Evolutionary conservation across 2,888 invertebrate species (phyloP).

Genomic region (Sminthurinus aureus): DNA sequence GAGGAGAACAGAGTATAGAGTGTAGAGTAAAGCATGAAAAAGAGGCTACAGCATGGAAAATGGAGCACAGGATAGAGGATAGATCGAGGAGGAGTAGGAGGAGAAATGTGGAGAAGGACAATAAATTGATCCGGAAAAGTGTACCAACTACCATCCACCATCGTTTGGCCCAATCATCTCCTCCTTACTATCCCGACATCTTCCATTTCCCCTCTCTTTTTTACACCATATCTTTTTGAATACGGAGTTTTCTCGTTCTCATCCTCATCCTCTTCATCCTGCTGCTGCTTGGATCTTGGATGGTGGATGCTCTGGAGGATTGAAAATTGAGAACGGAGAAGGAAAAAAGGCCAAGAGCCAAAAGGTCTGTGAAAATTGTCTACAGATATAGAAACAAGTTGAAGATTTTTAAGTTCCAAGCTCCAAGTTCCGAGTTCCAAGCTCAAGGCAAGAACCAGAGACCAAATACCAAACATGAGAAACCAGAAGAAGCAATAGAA

Average conservation of each 20-base stretch:
- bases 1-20: too few relatives aligned
- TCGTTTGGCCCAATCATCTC: constrained; percentile 33
- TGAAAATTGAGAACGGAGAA: neutral
- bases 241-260: neutral
- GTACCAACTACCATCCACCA: constrained; percentile 12
- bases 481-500: neutral
- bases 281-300: too few relatives aligned
- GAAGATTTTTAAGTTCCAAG: neutral
- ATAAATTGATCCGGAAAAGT: constrained; percentile 41
- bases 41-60: too few relatives aligned
- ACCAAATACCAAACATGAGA: neutral
- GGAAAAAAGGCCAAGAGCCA: neutral
- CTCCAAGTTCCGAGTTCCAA: too few relatives aligned
- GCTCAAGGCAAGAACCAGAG: too few relatives aligned
- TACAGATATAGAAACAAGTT: neutral
- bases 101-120: constrained; percentile 10
- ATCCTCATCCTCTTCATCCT: neutral
- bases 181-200: constrained; percentile 9
- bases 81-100: too few relatives aligned
- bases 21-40: too few relatives aligned
- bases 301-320: too few relatives aligned
- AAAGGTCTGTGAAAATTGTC: neutral
- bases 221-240: neutral
- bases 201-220: constrained; percentile 4
- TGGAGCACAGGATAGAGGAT: too few relatives aligned